Conservation (phyloP, 2,113 vertebrate genomes). For the Python bivittatus region DNA sequence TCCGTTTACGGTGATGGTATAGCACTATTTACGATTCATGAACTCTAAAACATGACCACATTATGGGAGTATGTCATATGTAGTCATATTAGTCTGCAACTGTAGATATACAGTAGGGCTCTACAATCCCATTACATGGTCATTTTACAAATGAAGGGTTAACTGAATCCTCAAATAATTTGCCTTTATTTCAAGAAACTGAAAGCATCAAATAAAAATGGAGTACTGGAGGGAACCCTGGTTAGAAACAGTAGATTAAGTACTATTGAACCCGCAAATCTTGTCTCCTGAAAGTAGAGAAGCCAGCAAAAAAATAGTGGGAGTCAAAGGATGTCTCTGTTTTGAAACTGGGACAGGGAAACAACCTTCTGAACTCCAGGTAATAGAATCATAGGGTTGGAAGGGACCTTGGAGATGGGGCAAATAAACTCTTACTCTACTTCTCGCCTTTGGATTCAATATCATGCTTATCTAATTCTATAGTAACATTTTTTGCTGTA, state of each 20-base stretch:
- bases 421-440: background rate
- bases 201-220: background rate
- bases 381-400: background rate
- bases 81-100: background rate
- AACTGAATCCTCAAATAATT: background rate
- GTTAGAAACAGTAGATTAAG: background rate
- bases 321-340: background rate
- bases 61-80: background rate
- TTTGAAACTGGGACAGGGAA: background rate
- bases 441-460: background rate
- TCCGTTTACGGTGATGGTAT: background rate
- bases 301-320: background rate
- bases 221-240: background rate
- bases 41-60: background rate
- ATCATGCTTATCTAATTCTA: background rate
- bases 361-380: background rate
- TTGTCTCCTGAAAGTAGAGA: background rate
- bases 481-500: background rate
- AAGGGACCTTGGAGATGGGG: background rate
- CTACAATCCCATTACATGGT: background rate
- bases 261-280: background rate
- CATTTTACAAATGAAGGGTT: background rate
- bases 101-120: background rate
- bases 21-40: background rate
- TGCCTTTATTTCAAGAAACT: background rate